Evolutionary conservation across 2,113 vertebrate genomes (phyloP), one percentile per base, ranked within the genome.

Genomic region (Seriola rivoliana): DNA sequence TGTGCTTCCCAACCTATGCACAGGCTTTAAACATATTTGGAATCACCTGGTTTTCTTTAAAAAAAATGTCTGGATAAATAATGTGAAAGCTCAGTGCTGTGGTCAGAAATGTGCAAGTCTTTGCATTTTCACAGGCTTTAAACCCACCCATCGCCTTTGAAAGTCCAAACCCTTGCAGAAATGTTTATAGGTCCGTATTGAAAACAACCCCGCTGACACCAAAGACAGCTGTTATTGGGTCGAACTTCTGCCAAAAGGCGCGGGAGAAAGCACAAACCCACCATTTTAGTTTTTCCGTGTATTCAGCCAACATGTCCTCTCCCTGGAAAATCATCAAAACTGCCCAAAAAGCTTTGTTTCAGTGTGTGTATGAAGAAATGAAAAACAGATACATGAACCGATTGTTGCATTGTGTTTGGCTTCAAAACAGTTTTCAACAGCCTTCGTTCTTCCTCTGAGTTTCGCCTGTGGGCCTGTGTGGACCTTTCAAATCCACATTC

Each of bases 251-350:
- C 89, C 82, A 81, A 75, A 76, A 75, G 34, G 57, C 60, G 3
- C n/a, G 4, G 75, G 57, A 81, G 71, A 82, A 82, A 81, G 66
- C 67, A 77, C 54, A 48, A 80, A 82, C 64, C 75, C 81, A 64
- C 82, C 82, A 85, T 92, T 90, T 92, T 74, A 86, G 71, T 75
- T 85, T 85, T 88, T 86, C 82, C 83, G 0, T 58, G 38, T 44
- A 19, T 65, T 66, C 50, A 54, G 71, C 82, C 85, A 89, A 80
- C 85, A 91, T 78, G 89, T 90, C 84, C 55, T 84, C 81, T 85
- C 48, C 50, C 67, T 83, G 88, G 84, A 85, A 84, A 71, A 76
- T 25, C 78, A 29, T 60, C 80, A 75, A 44, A 81, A 66, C 21
- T 66, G 5, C 46, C 58, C 4, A 38, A 32, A 89, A 76, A n/a